phyloP scores from a whole-genome alignment of 2,113 vertebrate species.

The Gobio gobio region DNA sequence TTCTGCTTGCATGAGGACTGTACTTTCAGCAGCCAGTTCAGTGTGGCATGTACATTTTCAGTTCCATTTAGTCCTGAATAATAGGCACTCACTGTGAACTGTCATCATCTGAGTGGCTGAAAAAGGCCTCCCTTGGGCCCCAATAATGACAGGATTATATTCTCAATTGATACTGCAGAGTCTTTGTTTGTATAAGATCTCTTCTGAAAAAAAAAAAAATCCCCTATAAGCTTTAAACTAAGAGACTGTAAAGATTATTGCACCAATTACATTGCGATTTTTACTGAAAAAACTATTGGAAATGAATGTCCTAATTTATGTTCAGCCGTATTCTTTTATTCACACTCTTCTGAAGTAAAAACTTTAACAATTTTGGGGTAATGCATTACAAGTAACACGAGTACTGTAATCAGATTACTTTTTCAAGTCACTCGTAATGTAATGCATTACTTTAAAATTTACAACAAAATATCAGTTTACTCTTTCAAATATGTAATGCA shows the following conservation, averaged over 20 bases:
- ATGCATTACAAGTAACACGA: too few relatives aligned
- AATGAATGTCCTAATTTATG: neutral
- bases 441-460: too few relatives aligned
- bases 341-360: neutral
- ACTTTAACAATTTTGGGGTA: neutral
- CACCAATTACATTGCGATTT: neutral
- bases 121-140: conserved; percentile 50
- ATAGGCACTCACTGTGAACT: conserved; percentile 58
- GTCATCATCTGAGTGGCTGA: conserved; percentile 40
- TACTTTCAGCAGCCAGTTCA: conserved; percentile 61
- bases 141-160: conserved; percentile 56
- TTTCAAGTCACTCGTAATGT: too few relatives aligned
- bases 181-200: conserved; percentile 57
- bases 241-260: conserved; percentile 39
- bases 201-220: neutral
- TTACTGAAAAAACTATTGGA: conserved; percentile 20
- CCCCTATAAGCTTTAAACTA: conserved; percentile 32
- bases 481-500: too few relatives aligned
- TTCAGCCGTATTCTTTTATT: neutral
- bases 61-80: conserved; percentile 56
- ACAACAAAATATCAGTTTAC: too few relatives aligned
- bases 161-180: conserved; percentile 52
- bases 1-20: conserved; percentile 57
- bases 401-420: too few relatives aligned
- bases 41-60: conserved; percentile 55